Conservation (phyloP, 1,140 invertebrate species). For the Melitaea cinxia region DNA sequence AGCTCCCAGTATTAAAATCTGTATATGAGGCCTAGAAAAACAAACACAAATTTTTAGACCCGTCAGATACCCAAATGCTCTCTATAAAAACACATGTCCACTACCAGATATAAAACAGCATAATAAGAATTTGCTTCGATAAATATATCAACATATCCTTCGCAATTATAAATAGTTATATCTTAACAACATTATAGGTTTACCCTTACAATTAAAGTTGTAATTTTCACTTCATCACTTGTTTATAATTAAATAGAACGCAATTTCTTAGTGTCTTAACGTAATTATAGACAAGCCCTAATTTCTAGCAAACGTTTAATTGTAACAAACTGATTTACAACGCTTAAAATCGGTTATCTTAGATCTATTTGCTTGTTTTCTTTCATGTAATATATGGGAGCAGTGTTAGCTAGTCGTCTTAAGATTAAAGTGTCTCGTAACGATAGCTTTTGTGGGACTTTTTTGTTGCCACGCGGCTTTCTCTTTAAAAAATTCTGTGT, state of each 20-base stretch:
- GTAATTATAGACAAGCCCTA: neutral
- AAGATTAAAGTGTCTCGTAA: constrained; percentile 16
- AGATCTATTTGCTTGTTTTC: constrained; percentile 32
- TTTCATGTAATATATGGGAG: constrained; percentile 30
- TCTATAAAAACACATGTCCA: no score
- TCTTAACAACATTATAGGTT: no score
- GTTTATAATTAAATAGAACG: neutral
- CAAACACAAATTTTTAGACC: no score
- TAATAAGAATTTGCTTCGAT: no score
- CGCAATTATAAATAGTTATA: no score
- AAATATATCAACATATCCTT: no score
- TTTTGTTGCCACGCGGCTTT: constrained; percentile 6
- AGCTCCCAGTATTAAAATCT: no score
- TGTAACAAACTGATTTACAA: constrained; percentile 39
- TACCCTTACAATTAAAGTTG: neutral
- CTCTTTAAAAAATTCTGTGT: constrained; percentile 4
- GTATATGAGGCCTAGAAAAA: no score
- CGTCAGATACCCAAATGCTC: no score
- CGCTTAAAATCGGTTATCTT: constrained; percentile 34
- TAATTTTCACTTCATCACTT: neutral
- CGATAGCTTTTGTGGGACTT: constrained; percentile 2
- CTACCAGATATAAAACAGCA: no score
- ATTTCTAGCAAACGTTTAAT: constrained; percentile 27
- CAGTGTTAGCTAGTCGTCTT: constrained; percentile 24
- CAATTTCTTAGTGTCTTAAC: neutral